Evolutionary conservation across 2,888 invertebrate species (phyloP).

Genomic region (Patella caerulea): DNA sequence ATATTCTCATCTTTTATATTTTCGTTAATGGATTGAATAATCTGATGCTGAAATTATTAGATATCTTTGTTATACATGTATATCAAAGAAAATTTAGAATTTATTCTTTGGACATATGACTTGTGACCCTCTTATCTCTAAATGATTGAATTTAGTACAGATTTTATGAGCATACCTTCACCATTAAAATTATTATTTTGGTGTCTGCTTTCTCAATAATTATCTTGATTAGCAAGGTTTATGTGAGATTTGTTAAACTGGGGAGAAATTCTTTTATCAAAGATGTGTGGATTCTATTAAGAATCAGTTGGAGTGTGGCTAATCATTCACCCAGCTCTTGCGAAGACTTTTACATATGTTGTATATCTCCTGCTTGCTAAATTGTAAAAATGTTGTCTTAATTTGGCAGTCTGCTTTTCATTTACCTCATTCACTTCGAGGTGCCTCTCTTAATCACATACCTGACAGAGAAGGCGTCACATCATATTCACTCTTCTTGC

Average conservation of each 20-base stretch:
- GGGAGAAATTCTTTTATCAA: constrained; percentile 7
- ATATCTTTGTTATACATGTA: no score
- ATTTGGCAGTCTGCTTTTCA: constrained; percentile 10
- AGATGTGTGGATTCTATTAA: constrained; percentile 7
- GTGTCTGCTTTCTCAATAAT: neutral
- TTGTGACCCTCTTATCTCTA: no score
- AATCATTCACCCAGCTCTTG: constrained; percentile 7
- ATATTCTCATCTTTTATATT: no score
- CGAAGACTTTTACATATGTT: constrained; percentile 9
- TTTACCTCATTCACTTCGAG: constrained; percentile 2
- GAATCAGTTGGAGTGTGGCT: constrained; percentile 5
- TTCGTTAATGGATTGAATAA: no score
- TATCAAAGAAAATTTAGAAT: no score
- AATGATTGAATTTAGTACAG: no score
- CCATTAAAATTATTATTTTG: no score
- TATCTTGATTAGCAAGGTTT: neutral
- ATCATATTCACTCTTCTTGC: no score
- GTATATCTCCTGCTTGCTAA: constrained; percentile 2
- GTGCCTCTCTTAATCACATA: neutral
- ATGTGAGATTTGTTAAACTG: constrained; percentile 1
- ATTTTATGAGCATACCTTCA: no score
- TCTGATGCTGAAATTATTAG: no score
- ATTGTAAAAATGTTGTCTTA: constrained; percentile 13
- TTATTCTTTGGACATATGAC: no score
- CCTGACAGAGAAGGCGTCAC: neutral